Evolutionary conservation across 2,113 vertebrate genomes (phyloP).

Genomic region (Blennius ocellaris): DNA sequence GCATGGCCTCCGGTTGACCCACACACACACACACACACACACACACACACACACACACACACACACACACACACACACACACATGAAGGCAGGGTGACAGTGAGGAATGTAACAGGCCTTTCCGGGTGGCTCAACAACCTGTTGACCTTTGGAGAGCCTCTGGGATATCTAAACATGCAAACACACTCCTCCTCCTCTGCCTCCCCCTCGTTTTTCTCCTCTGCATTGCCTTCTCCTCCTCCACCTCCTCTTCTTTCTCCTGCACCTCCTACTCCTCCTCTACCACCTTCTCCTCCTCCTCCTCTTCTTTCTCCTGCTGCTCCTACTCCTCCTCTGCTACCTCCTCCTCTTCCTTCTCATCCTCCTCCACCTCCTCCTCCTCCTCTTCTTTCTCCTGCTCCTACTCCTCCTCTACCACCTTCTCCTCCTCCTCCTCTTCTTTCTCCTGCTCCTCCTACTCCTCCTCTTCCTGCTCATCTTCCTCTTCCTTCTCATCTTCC

Average conservation of each 20-base stretch:
- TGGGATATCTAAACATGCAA: slow-evolving; percentile 88
- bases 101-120: slow-evolving; percentile 69
- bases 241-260: too few species aligned
- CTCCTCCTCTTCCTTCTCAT: too few species aligned
- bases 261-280: background rate
- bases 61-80: slow-evolving; percentile 14
- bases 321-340: too few species aligned
- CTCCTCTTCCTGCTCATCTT: background rate
- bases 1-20: slow-evolving; percentile 57
- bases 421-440: too few species aligned
- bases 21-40: background rate
- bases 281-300: too few species aligned
- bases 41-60: slow-evolving; percentile 18
- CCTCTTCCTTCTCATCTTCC: slow-evolving; percentile 33
- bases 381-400: too few species aligned
- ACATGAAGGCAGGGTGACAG: slow-evolving; percentile 33
- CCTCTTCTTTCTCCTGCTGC: too few species aligned
- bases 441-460: background rate
- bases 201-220: too few species aligned
- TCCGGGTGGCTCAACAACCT: slow-evolving; percentile 80
- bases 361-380: too few species aligned
- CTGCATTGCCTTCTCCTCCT: too few species aligned
- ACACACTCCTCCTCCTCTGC: slow-evolving; percentile 49
- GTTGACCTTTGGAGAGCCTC: slow-evolving; percentile 86
- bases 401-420: too few species aligned